phyloP scores from a whole-genome alignment of 1,140 invertebrate genomes.

The Drosophila persimilis region DNA sequence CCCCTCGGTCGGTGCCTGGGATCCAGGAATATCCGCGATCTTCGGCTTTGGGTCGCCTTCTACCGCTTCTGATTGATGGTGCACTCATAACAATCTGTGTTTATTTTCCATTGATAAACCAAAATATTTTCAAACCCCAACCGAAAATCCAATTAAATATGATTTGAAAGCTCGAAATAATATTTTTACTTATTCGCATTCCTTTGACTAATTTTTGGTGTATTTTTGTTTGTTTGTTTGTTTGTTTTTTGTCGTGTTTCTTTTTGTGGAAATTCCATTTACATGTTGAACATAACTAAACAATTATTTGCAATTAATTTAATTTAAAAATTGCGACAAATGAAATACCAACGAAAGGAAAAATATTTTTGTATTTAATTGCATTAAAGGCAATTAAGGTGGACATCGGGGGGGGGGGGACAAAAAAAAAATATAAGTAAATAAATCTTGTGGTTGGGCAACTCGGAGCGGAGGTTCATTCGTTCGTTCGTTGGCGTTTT shows the following conservation, averaged over 20 bases:
- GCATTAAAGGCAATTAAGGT: conserved; percentile 67
- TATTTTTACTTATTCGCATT: not conserved
- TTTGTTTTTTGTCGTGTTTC: not conserved
- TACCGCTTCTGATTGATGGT: no score
- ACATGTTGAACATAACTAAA: conserved; percentile 37
- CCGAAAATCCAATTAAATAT: conserved; percentile 6
- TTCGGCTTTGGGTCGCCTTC: no score
- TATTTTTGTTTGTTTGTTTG: not conserved
- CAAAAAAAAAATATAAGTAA: conserved; percentile 27
- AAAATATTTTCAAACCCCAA: not conserved
- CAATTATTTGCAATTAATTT: conserved; percentile 55
- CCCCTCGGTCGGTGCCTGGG: no score
- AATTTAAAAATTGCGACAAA: conserved; percentile 57
- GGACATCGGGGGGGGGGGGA: no score
- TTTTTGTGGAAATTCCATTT: conserved; percentile 23
- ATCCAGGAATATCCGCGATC: no score
- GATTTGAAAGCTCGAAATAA: not conserved
- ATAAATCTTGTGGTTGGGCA: conserved; percentile 47
- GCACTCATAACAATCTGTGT: no score
- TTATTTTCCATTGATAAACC: not conserved
- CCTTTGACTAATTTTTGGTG: conserved; percentile 2
- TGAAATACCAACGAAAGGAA: conserved; percentile 48
- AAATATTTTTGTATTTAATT: conserved; percentile 72
- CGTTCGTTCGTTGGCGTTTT: conserved; percentile 39
- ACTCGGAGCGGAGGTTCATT: conserved; percentile 26